Evolutionary conservation across 2,888 invertebrate genomes (phyloP), one percentile per base, ranked within the genome.

Genomic region (Octodonta nipae): DNA sequence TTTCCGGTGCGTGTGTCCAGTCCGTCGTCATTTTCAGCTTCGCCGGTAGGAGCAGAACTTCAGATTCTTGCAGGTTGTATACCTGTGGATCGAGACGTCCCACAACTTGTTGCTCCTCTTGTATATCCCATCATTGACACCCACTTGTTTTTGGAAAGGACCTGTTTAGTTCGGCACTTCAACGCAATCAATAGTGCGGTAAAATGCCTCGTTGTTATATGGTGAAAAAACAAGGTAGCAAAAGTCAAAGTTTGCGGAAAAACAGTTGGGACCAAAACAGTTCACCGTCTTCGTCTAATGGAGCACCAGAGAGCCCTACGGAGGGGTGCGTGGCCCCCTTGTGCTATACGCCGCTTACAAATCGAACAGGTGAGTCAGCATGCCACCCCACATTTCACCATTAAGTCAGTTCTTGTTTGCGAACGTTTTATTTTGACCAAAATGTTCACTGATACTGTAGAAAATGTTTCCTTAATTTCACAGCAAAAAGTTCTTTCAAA

Each of bases 161-260:
- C 13, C 20, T n/a, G n/a, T 6, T 15, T 17, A 15, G 17, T n/a
- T n/a, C n/a, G n/a, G n/a, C n/a, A n/a, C n/a, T n/a, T n/a, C n/a
- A n/a, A n/a, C n/a, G n/a, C n/a, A n/a, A n/a, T n/a, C n/a, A n/a
- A n/a, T n/a, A n/a, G n/a, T n/a, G 10, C 10, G 8, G 11, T 37
- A 35, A 26, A 52, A 78, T 78, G 79, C 78, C 78, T 63, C 76
- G 78, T 55, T 79, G 78, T 57, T 78, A 78, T 56, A 78, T 78
- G 76, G 76, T 77, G 52, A 78, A 77, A 67, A 77, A 78, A 59
- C 63, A 70, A 55, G 69, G 66, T 65, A 66, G 60, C 61, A 67
- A 66, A 57, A 58, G 50, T 51, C 60, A 55, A 50, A 34, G 39
- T 26, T 61, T 62, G 46, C 62, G 62, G 41, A 64, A 54, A 34